Conservation (phyloP, 2,888 invertebrate genomes). For the Pomacea canaliculata region DNA sequence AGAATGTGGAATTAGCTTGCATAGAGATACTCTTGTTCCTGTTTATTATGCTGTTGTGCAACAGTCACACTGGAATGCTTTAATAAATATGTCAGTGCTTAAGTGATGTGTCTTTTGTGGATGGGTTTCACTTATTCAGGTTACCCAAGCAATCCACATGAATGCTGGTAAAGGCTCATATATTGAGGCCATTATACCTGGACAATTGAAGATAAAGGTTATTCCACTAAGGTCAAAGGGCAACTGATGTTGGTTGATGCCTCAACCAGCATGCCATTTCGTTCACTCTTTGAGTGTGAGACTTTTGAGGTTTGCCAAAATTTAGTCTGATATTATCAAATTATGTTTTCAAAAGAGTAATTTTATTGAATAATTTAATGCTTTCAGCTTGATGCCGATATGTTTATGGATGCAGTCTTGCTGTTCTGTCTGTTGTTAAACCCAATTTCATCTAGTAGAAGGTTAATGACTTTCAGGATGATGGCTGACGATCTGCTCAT, state of each 20-base stretch:
- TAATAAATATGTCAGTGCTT: too few relatives aligned
- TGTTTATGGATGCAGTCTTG: too few relatives aligned
- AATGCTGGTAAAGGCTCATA: conserved; percentile 96
- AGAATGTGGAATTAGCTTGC: too few relatives aligned
- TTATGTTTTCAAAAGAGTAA: neutral
- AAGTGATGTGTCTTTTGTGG: too few relatives aligned
- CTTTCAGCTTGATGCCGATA: neutral
- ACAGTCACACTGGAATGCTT: too few relatives aligned
- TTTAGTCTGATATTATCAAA: neutral
- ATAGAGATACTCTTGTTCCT: too few relatives aligned
- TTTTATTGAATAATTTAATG: conserved; percentile 8
- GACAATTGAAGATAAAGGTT: conserved; percentile 84
- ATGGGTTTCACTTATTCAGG: conserved; percentile 72
- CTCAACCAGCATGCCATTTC: conserved; percentile 93
- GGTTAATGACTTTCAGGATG: too few relatives aligned
- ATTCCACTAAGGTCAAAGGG: conserved; percentile 90
- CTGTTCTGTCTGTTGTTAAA: too few relatives aligned
- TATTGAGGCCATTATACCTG: conserved; percentile 94
- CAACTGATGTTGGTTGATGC: conserved; percentile 94
- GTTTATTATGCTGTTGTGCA: too few relatives aligned
- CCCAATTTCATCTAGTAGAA: too few relatives aligned
- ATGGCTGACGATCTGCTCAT: too few relatives aligned
- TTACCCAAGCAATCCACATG: conserved; percentile 96
- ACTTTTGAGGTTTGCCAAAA: conserved; percentile 78
- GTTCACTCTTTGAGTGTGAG: conserved; percentile 93